Percentiles rank a stretch among this genome's conserved stretches.
phyloP scores from a whole-genome alignment of 2,888 invertebrate species.

The Epinotia bilunana region DNA sequence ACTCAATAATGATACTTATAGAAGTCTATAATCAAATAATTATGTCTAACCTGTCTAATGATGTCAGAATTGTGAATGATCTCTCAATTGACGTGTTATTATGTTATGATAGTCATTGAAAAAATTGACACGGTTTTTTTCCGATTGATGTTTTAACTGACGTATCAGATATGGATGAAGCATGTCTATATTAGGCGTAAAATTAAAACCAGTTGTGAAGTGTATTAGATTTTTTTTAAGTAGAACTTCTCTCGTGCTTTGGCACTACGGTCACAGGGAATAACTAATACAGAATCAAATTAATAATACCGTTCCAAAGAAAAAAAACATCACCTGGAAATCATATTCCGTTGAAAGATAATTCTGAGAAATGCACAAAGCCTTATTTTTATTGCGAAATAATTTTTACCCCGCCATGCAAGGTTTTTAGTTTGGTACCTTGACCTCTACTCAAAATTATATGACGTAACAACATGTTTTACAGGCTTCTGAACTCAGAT shows the following conservation, averaged over 20 bases:
- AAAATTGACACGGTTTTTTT: conserved; percentile 22
- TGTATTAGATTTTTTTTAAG: background rate
- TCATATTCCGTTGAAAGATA: too few species aligned
- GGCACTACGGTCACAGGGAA: background rate
- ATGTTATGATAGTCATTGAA: conserved; percentile 28
- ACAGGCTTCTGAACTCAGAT: too few species aligned
- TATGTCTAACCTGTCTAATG: conserved; percentile 33
- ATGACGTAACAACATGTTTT: too few species aligned
- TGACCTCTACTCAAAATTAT: too few species aligned
- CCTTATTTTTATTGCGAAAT: too few species aligned
- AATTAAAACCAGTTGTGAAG: conserved; percentile 10
- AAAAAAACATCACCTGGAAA: too few species aligned
- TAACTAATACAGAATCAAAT: background rate
- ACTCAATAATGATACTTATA: background rate
- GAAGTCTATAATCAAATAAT: conserved; percentile 14
- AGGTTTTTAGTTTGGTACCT: too few species aligned
- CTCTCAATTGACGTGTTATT: conserved; percentile 23
- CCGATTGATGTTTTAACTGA: conserved; percentile 33
- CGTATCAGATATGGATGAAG: conserved; percentile 32
- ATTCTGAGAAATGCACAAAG: too few species aligned
- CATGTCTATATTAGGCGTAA: conserved; percentile 29
- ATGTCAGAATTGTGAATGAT: conserved; percentile 39
- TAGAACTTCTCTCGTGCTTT: background rate
- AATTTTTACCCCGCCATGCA: too few species aligned
- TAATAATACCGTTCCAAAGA: background rate